These are phyloP conservation scores for Cheilosia vernalis DNA, from an alignment of 2,888 invertebrate species.

Conservation along the genomic window DNA sequence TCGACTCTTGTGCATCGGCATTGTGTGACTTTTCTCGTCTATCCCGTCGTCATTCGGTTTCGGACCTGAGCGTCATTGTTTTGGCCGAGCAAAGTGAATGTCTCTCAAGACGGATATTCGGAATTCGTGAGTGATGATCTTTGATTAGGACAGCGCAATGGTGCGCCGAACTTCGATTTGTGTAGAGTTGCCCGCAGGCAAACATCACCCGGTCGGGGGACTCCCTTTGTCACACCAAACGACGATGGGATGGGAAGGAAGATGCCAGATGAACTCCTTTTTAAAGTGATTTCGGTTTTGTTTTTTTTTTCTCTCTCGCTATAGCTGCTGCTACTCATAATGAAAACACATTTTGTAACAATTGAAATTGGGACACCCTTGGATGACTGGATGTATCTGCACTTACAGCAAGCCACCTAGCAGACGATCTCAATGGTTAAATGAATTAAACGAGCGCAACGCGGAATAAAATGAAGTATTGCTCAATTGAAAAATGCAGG, in stretches of 20 bases:
- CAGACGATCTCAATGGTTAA: constrained; percentile 63
- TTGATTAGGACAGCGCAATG: constrained; percentile 67
- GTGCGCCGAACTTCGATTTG: constrained; percentile 11
- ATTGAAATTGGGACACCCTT: constrained; percentile 75
- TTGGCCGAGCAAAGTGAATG: constrained; percentile 51
- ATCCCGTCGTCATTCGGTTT: constrained; percentile 9
- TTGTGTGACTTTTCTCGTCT: constrained; percentile 51
- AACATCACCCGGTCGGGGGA: constrained; percentile 25
- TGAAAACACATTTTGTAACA: constrained; percentile 73
- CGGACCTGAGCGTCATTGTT: constrained; percentile 50
- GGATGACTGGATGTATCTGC: constrained; percentile 63
- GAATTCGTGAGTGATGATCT: constrained; percentile 75
- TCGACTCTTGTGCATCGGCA: constrained; percentile 36
- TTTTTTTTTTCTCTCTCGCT: constrained; percentile 5
- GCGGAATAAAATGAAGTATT: constrained; percentile 71
- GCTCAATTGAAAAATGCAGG: constrained; percentile 70
- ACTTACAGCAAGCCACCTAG: neutral
- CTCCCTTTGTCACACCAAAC: constrained; percentile 64
- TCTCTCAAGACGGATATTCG: constrained; percentile 61
- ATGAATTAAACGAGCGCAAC: constrained; percentile 70
- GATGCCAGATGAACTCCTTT: constrained; percentile 67
- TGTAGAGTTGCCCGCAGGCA: constrained; percentile 14
- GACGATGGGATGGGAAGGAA: constrained; percentile 28
- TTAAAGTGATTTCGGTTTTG: constrained; percentile 62
- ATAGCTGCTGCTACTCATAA: constrained; percentile 56